Percentiles rank a stretch among this genome's conserved stretches.
phyloP scores from a whole-genome alignment of 1,140 invertebrate genomes.

The Trichoplusia ni region DNA sequence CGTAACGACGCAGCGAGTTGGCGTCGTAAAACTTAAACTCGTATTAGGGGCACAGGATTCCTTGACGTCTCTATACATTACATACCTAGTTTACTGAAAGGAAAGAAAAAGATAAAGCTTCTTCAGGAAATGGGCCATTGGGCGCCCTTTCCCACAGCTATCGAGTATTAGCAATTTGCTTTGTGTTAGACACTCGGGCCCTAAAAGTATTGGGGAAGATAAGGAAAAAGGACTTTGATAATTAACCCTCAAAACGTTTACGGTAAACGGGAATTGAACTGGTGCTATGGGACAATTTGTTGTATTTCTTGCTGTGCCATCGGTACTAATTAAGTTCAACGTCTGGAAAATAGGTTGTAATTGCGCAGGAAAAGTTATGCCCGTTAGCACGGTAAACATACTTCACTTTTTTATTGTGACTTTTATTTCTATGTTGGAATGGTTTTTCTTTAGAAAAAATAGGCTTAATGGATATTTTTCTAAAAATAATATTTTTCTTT shows the following conservation, averaged over 20 bases:
- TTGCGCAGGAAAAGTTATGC: no score
- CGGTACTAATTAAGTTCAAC: no score
- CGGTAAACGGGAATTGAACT: constrained; percentile 47
- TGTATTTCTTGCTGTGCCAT: no score
- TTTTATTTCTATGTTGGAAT: no score
- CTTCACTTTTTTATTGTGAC: no score
- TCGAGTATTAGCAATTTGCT: constrained; percentile 63
- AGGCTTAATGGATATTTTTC: no score
- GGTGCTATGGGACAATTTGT: constrained; percentile 41
- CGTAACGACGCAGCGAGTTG: constrained; percentile 26
- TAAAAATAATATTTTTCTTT: no score
- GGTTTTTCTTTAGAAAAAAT: no score
- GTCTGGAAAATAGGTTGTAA: no score
- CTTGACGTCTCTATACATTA: constrained; percentile 37
- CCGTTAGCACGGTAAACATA: no score
- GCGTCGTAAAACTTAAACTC: constrained; percentile 41
- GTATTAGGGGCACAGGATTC: constrained; percentile 37
- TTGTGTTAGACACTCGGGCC: constrained; percentile 50
- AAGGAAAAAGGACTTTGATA: constrained; percentile 46
- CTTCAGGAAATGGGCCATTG: constrained; percentile 59
- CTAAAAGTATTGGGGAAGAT: constrained; percentile 49
- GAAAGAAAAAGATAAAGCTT: constrained; percentile 55
- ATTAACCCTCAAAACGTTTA: constrained; percentile 44
- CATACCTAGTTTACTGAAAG: constrained; percentile 10
- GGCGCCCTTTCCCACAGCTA: constrained; percentile 49